Percentiles rank a stretch among this genome's conserved stretches.
Evolutionary conservation across 2,888 invertebrate genomes (phyloP).

Genomic region (Caenorhabditis virilis): DNA sequence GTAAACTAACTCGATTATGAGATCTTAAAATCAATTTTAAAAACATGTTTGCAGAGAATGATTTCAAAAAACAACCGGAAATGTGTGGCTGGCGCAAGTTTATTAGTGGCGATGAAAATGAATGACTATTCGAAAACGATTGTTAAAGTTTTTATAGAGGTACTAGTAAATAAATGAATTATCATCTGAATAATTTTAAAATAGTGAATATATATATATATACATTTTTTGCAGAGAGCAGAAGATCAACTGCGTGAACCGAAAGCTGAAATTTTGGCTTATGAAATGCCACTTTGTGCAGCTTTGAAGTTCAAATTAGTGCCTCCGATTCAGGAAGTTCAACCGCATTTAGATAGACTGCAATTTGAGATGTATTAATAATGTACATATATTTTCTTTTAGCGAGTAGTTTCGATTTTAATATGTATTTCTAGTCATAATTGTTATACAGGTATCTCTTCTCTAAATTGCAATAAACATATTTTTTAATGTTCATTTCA

Average conservation of each 20-base stretch:
- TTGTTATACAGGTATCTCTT: no score
- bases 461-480: no score
- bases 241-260: conserved; percentile 39
- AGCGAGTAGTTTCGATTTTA: no score
- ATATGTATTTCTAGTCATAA: no score
- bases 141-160: conserved; percentile 86
- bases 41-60: conserved; percentile 73
- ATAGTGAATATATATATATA: no score
- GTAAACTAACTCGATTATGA: conserved; percentile 55
- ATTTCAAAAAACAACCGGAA: conserved; percentile 95
- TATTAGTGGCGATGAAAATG: conserved; percentile 90
- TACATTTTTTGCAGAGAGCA: conserved; percentile 13
- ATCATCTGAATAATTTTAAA: neutral
- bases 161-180: conserved; percentile 66
- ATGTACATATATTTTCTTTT: neutral
- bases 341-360: conserved; percentile 41
- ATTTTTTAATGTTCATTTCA: no score
- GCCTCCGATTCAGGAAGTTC: conserved; percentile 33
- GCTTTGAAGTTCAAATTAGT: conserved; percentile 44
- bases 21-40: neutral
- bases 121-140: conserved; percentile 92
- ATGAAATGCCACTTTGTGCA: conserved; percentile 48
- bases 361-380: conserved; percentile 16
- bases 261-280: conserved; percentile 35
- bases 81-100: conserved; percentile 90